Conservation (phyloP, 1,140 invertebrate genomes). For the Danaus plexippus region DNA sequence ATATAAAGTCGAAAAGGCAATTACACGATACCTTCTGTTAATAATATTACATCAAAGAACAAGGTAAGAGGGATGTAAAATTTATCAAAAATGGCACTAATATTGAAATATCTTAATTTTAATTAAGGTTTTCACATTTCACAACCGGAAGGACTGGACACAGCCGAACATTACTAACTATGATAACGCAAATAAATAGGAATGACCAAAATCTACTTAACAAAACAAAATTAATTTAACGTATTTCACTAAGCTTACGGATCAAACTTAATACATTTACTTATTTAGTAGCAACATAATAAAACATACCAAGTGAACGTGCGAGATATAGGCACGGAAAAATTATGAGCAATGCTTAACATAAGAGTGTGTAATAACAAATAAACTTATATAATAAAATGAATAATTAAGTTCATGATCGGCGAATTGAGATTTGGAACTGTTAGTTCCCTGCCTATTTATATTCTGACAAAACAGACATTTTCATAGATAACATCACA, state of each 20-base stretch:
- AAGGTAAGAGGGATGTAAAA: constrained; percentile 13
- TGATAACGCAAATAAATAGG: constrained; percentile 22
- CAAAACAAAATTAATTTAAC: constrained; percentile 7
- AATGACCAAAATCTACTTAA: constrained; percentile 19
- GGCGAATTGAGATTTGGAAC: constrained; percentile 10
- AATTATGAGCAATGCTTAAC: constrained; percentile 5
- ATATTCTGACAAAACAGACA: no score
- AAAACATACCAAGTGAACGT: not conserved
- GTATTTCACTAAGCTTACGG: constrained; percentile 2
- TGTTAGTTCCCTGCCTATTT: no score
- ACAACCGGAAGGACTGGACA: constrained; percentile 19
- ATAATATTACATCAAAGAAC: constrained; percentile 6
- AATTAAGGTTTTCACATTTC: constrained; percentile 14
- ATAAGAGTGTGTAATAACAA: constrained; percentile 3
- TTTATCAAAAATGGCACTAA: constrained; percentile 11
- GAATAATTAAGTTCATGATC: constrained; percentile 5
- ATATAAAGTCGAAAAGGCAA: no score
- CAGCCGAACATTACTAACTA: constrained; percentile 19
- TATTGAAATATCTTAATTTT: constrained; percentile 4
- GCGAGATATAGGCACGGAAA: constrained; percentile 1
- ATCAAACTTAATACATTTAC: constrained; percentile 3
- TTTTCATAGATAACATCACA: no score
- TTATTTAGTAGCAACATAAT: constrained; percentile 1
- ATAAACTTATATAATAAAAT: not conserved
- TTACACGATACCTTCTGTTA: no score